Percentiles rank a stretch among this genome's conserved stretches.
These are phyloP conservation scores for Ennomos fuscantarius DNA, from an alignment of 2,888 invertebrate genomes.

Conservation along the genomic window DNA sequence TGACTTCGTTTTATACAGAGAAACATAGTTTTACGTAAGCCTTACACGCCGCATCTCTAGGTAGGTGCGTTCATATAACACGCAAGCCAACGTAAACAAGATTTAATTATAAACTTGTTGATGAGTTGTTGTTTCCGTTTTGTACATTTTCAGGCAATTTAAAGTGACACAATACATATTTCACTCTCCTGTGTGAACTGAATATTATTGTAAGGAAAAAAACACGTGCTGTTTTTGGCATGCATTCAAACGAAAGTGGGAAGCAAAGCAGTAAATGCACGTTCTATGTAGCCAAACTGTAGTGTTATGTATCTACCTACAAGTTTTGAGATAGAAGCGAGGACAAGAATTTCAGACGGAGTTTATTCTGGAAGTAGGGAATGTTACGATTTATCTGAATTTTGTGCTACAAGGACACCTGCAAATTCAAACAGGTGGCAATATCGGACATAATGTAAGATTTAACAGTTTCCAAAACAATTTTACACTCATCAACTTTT, in stretches of 20 bases:
- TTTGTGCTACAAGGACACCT: slow-evolving; percentile 18
- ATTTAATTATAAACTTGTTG: slow-evolving; percentile 53
- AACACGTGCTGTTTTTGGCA: slow-evolving; percentile 68
- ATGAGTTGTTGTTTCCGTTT: slow-evolving; percentile 42
- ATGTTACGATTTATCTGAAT: slow-evolving; percentile 7
- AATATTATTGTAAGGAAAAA: slow-evolving; percentile 51
- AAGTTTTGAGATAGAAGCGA: slow-evolving; percentile 10
- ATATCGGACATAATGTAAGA: slow-evolving; percentile 10
- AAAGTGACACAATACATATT: slow-evolving; percentile 43
- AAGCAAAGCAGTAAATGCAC: slow-evolving; percentile 23
- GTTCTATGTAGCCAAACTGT: neutral
- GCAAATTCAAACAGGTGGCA: slow-evolving; percentile 14
- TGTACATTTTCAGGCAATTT: slow-evolving; percentile 38
- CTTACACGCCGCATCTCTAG: slow-evolving; percentile 4
- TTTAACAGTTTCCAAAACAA: neutral
- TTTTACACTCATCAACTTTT: too few relatives aligned
- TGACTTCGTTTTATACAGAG: slow-evolving; percentile 20
- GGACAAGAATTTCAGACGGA: slow-evolving; percentile 18
- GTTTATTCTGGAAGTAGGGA: slow-evolving; percentile 25
- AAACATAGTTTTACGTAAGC: slow-evolving; percentile 26
- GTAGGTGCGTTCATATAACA: slow-evolving; percentile 31
- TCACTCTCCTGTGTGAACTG: slow-evolving; percentile 41
- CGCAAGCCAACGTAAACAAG: slow-evolving; percentile 54
- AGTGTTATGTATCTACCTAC: too few relatives aligned
- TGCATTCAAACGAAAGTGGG: slow-evolving; percentile 61